Evolutionary conservation across 1,140 invertebrate genomes (phyloP).

Genomic region (Babylonia areolata): DNA sequence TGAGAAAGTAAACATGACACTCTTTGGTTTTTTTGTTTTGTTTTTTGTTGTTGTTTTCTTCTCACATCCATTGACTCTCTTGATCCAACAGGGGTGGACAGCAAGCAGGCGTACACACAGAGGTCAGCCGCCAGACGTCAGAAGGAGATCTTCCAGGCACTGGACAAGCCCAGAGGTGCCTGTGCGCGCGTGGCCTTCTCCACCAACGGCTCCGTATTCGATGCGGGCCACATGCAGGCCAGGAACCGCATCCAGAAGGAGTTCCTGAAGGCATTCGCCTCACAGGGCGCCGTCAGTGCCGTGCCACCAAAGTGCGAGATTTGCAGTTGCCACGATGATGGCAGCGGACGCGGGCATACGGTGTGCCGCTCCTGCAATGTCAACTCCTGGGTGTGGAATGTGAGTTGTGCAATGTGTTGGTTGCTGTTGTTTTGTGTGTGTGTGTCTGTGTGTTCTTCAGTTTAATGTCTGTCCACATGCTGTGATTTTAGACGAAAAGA

Average conservation of each 20-base stretch:
- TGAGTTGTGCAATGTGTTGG: not conserved
- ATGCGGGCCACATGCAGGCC: conserved; percentile 54
- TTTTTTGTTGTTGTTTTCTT: not conserved
- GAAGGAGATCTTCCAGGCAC: conserved; percentile 82
- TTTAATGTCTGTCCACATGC: too few relatives aligned
- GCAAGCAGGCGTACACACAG: conserved; percentile 84
- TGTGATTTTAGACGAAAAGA: too few relatives aligned
- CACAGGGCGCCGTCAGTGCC: conserved; percentile 82
- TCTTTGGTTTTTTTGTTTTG: not conserved
- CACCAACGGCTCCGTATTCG: conserved; percentile 84
- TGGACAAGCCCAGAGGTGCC: conserved; percentile 83
- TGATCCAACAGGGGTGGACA: conserved; percentile 87
- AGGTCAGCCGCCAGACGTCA: conserved; percentile 85
- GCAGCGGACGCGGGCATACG: conserved; percentile 73
- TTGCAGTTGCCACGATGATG: conserved; percentile 83
- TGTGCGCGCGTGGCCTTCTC: conserved; percentile 88
- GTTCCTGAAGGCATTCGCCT: conserved; percentile 79
- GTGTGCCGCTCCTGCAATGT: conserved; percentile 74
- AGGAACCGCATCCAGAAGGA: conserved; percentile 25
- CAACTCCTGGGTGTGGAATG: not conserved
- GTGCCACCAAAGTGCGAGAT: conserved; percentile 81
- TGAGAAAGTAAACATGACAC: too few relatives aligned
- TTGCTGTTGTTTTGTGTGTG: too few relatives aligned
- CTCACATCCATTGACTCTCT: too few relatives aligned
- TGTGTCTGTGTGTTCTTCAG: too few relatives aligned